Conservation (phyloP, 2,888 invertebrate species). For the Philopedon plagiatum region DNA sequence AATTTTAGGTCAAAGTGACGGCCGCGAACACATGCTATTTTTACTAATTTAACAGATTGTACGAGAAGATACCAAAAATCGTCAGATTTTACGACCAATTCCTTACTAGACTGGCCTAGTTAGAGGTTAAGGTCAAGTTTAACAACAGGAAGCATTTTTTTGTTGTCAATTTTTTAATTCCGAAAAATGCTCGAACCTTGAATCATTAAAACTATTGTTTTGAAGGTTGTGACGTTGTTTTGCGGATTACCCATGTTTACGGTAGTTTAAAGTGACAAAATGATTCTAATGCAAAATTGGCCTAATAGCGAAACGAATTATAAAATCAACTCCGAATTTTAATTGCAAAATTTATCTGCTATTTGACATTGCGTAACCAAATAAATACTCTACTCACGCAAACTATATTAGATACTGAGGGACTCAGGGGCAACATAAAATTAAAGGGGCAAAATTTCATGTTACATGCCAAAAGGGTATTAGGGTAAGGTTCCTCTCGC, state of each 20-base stretch:
- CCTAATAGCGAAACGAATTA: constrained; percentile 14
- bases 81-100: not conserved
- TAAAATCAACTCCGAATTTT: constrained; percentile 2
- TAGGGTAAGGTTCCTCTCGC: too few relatives aligned
- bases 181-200: constrained; percentile 31
- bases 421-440: too few relatives aligned
- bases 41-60: constrained; percentile 1
- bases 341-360: constrained; percentile 2
- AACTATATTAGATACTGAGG: too few relatives aligned
- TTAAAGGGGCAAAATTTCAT: too few relatives aligned
- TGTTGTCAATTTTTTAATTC: constrained; percentile 38
- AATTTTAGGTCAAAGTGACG: not conserved
- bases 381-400: too few relatives aligned
- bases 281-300: constrained; percentile 13
- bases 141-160: constrained; percentile 30
- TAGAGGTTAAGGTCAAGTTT: constrained; percentile 39
- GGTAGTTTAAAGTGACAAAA: constrained; percentile 30
- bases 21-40: not conserved
- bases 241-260: constrained; percentile 28
- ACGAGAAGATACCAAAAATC: not conserved
- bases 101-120: constrained; percentile 11
- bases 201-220: constrained; percentile 38
- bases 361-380: constrained; percentile 1
- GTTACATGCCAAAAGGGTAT: too few relatives aligned
- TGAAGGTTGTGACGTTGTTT: constrained; percentile 25